A percentile compares a stretch with the other conserved stretches of the same genome.
These are phyloP conservation scores for Episyrphus balteatus DNA, from an alignment of 1,140 invertebrate species.

Conservation along the genomic window DNA sequence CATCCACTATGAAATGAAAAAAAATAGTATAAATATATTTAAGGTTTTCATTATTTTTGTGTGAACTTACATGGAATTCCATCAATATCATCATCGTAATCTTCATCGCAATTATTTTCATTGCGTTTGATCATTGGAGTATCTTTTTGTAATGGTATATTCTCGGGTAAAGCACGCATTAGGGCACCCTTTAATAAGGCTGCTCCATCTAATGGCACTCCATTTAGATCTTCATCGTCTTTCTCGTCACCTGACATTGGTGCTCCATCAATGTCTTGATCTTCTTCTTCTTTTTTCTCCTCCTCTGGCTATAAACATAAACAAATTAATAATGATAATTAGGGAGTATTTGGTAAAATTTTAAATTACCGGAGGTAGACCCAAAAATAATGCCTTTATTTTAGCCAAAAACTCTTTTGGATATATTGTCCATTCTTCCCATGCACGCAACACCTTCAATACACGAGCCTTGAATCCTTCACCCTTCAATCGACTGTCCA, in stretches of 20 bases:
- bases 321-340: no score
- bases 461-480: conserved; percentile 95
- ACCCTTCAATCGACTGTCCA: conserved; percentile 83
- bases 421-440: conserved; percentile 98
- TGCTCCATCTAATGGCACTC: conserved; percentile 67
- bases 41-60: no score
- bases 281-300: conserved; percentile 37
- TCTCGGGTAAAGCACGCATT: conserved; percentile 40
- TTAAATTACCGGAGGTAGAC: conserved; percentile 24
- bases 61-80: conserved; percentile 58
- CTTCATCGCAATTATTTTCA: conserved; percentile 28
- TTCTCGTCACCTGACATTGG: conserved; percentile 50
- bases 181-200: conserved; percentile 60
- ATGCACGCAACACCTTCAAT: conserved; percentile 87
- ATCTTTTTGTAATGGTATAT: conserved; percentile 11
- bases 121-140: conserved; percentile 10
- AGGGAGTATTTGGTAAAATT: neutral
- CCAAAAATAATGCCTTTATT: conserved; percentile 85
- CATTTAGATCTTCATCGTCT: conserved; percentile 64
- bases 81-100: conserved; percentile 57
- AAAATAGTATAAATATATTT: neutral
- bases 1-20: conserved; percentile 49
- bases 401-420: conserved; percentile 85
- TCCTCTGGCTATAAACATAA: conserved; percentile 9
- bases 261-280: conserved; percentile 54